These are phyloP conservation scores for Centropyge bicolor DNA, from an alignment of 2,797 vertebrate species.

Conservation along the genomic window DNA sequence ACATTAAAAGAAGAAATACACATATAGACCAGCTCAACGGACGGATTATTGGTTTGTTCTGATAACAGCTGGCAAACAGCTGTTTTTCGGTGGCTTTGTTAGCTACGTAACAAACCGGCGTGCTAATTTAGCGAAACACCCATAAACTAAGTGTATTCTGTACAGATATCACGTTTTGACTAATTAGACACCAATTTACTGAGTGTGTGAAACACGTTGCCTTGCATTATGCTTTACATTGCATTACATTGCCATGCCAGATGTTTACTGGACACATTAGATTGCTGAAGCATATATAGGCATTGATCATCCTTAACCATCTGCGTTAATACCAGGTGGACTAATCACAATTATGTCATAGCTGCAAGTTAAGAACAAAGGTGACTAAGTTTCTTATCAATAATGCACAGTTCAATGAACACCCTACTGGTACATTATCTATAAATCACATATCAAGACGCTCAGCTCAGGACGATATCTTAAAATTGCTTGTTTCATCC, in stretches of 20 bases:
- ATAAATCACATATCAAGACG: background rate
- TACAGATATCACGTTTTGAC: background rate
- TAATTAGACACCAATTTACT: background rate
- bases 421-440: background rate
- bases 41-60: background rate
- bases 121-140: background rate
- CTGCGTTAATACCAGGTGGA: no score
- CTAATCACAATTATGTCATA: background rate
- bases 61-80: conserved; percentile 1
- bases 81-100: conserved; percentile 1
- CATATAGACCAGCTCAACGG: background rate
- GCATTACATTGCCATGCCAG: background rate
- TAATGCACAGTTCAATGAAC: background rate
- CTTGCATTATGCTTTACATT: background rate
- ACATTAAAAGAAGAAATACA: background rate
- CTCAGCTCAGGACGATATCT: no score
- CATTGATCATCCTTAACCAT: background rate
- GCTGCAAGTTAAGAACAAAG: background rate
- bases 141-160: background rate
- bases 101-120: background rate
- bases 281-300: background rate
- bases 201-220: background rate
- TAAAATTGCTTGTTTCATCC: background rate
- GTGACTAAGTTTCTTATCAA: background rate
- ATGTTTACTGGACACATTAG: background rate